phyloP scores from a whole-genome alignment of 2,113 vertebrate species.

The Poecilia latipinna region DNA sequence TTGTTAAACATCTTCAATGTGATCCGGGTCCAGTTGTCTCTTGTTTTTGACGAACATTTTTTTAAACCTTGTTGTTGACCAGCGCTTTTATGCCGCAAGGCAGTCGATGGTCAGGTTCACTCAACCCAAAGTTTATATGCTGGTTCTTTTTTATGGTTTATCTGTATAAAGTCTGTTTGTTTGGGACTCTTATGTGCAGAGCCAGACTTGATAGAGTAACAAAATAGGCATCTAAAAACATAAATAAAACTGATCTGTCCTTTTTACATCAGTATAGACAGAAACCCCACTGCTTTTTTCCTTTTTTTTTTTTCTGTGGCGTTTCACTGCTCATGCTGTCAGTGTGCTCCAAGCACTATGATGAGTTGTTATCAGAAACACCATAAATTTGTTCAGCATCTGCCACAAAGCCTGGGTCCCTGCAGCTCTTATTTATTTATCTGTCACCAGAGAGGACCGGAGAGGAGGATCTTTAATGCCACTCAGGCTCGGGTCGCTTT shows the following conservation, averaged over 20 bases:
- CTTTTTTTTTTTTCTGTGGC: too few species aligned
- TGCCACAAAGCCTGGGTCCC: conserved; percentile 52
- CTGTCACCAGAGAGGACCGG: conserved; percentile 9
- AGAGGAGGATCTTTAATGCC: conserved; percentile 31
- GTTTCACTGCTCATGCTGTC: conserved; percentile 22
- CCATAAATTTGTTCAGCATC: conserved; percentile 59
- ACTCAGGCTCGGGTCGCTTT: conserved; percentile 20
- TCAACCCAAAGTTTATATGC: not conserved
- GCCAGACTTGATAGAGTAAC: conserved; percentile 14
- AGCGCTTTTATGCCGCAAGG: not conserved
- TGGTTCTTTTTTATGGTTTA: not conserved
- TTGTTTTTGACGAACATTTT: not conserved
- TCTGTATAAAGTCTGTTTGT: not conserved
- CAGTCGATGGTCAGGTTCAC: too few species aligned
- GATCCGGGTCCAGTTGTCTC: too few species aligned
- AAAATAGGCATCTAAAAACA: conserved; percentile 37
- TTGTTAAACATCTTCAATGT: too few species aligned
- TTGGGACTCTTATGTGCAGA: conserved; percentile 4
- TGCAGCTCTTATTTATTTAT: conserved; percentile 59
- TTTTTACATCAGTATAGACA: conserved; percentile 38
- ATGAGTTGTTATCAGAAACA: conserved; percentile 64
- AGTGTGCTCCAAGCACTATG: conserved; percentile 49
- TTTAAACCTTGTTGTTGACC: not conserved
- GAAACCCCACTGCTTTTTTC: not conserved
- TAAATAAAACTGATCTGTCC: conserved; percentile 28